phyloP scores from a whole-genome alignment of 2,113 vertebrate species.

The Zosterops japonicus region DNA sequence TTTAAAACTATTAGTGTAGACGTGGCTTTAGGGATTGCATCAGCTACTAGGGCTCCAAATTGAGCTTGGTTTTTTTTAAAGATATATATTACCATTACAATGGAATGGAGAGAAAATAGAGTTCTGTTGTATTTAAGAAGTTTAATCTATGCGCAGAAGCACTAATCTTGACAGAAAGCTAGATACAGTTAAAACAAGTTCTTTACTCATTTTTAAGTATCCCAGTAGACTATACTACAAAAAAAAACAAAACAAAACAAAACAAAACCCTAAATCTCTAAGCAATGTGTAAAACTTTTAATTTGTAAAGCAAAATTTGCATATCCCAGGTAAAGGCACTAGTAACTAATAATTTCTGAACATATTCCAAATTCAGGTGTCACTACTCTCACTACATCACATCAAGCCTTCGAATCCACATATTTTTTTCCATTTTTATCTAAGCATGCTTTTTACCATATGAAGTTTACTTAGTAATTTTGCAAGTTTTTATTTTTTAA shows the following conservation, averaged over 20 bases:
- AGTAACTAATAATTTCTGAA: background rate
- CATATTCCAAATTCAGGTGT: background rate
- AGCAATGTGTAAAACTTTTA: background rate
- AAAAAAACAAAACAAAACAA: too few species aligned
- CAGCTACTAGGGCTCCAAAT: slow-evolving; percentile 9
- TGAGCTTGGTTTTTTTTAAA: background rate
- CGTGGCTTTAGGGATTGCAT: slow-evolving; percentile 52
- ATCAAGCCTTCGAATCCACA: background rate
- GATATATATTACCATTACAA: background rate
- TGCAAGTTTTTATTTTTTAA: background rate
- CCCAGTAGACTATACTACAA: background rate
- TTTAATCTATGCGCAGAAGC: background rate
- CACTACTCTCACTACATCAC: background rate
- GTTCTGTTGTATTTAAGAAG: background rate
- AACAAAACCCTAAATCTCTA: background rate
- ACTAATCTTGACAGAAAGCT: background rate
- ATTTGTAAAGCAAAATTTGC: background rate
- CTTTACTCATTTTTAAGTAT: background rate
- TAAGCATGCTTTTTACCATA: background rate
- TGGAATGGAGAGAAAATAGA: background rate
- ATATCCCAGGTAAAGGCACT: background rate
- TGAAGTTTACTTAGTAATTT: background rate
- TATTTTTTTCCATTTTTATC: background rate
- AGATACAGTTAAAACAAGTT: background rate
- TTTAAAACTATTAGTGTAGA: slow-evolving; percentile 30